phyloP scores from a whole-genome alignment of 2,113 vertebrate genomes.

The Megaptera novaeangliae region DNA sequence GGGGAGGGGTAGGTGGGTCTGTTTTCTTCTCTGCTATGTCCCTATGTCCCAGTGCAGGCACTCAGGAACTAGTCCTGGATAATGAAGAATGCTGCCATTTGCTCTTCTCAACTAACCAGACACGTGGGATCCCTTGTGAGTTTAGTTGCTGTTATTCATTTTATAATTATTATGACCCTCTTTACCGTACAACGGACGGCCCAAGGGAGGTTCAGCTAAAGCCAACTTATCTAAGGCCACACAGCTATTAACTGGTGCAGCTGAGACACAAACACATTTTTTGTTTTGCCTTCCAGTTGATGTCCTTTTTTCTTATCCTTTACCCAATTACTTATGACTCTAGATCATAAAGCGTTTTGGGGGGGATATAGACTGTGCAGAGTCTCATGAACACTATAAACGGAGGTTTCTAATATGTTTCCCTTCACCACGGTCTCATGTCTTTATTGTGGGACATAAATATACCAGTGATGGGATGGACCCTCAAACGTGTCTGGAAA shows the following conservation, averaged over 20 bases:
- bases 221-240: not conserved
- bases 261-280: not conserved
- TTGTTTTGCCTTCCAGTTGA: not conserved
- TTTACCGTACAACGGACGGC: not conserved
- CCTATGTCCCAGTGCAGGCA: not conserved
- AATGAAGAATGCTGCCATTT: not conserved
- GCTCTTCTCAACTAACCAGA: not conserved
- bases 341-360: not conserved
- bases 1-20: too few relatives aligned
- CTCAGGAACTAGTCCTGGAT: not conserved
- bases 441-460: conserved; percentile 28
- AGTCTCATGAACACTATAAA: not conserved
- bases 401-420: not conserved
- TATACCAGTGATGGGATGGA: not conserved
- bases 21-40: not conserved
- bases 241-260: not conserved
- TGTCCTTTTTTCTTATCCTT: not conserved
- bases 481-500: not conserved
- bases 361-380: not conserved
- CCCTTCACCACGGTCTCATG: not conserved
- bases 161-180: not conserved
- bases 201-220: not conserved
- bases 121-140: not conserved
- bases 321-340: not conserved
- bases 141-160: not conserved